Percentiles rank a stretch among this genome's conserved stretches.
phyloP scores from a whole-genome alignment of 2,888 invertebrate species.

The Hirtodrosophila histrioides region DNA sequence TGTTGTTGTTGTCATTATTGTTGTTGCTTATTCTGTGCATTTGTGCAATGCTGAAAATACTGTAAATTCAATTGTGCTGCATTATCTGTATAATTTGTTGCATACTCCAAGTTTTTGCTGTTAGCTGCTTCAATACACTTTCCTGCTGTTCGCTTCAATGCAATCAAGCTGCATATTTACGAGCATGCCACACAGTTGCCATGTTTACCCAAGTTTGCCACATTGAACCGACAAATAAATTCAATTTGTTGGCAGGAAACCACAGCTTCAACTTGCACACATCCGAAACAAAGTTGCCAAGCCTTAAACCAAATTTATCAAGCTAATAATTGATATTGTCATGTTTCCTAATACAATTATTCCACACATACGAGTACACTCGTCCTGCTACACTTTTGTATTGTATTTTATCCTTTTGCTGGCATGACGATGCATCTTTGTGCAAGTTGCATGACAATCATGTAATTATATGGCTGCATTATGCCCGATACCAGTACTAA shows the following conservation, averaged over 20 bases:
- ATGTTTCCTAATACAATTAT: slow-evolving; percentile 19
- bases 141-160: slow-evolving; percentile 28
- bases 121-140: slow-evolving; percentile 36
- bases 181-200: slow-evolving; percentile 18
- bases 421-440: slow-evolving; percentile 12
- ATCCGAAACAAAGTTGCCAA: slow-evolving; percentile 17
- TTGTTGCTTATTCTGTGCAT: too few species aligned
- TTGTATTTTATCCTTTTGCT: neutral
- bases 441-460: slow-evolving; percentile 23
- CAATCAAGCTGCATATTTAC: slow-evolving; percentile 52
- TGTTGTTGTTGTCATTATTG: slow-evolving; percentile 36
- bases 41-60: slow-evolving; percentile 23
- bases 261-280: slow-evolving; percentile 14
- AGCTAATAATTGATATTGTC: slow-evolving; percentile 51
- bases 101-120: slow-evolving; percentile 43
- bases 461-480: slow-evolving; percentile 23
- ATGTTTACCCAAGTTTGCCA: slow-evolving; percentile 38
- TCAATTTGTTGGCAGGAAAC: slow-evolving; percentile 51
- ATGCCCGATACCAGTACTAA: neutral
- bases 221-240: slow-evolving; percentile 48
- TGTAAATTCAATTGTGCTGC: slow-evolving; percentile 69
- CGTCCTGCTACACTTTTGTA: slow-evolving; percentile 6
- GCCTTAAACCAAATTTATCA: slow-evolving; percentile 30
- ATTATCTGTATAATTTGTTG: slow-evolving; percentile 72
- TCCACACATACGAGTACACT: neutral